phyloP scores from a whole-genome alignment of 2,113 vertebrate species.

The Leptobrachium ailaonicum region DNA sequence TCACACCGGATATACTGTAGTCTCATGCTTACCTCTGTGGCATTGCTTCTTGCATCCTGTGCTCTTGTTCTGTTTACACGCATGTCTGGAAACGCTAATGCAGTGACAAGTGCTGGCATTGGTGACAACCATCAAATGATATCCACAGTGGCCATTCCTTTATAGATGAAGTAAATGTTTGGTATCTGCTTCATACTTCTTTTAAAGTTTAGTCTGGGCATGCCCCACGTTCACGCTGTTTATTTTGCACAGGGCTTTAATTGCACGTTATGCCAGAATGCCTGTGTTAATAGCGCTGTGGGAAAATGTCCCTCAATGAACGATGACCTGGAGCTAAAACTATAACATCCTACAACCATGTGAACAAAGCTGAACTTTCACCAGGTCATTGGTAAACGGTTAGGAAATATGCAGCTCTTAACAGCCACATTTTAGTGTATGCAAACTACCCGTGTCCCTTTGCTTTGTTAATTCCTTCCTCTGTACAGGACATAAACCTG shows the following conservation, averaged over 20 bases:
- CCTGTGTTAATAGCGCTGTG: conserved; percentile 12
- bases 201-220: background rate
- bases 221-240: background rate
- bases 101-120: background rate
- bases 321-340: conserved; percentile 7
- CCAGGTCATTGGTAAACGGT: background rate
- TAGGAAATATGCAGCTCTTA: background rate
- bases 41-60: too few relatives aligned
- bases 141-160: background rate
- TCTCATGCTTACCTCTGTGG: too few relatives aligned
- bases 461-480: too few relatives aligned
- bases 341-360: background rate
- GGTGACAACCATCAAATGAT: background rate
- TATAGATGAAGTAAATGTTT: background rate
- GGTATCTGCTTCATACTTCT: conserved; percentile 11
- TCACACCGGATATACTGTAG: too few relatives aligned
- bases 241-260: conserved; percentile 9
- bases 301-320: conserved; percentile 15
- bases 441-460: too few relatives aligned
- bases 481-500: too few relatives aligned
- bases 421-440: too few relatives aligned
- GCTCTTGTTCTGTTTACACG: too few relatives aligned
- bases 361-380: conserved; percentile 30
- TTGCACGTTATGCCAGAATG: conserved; percentile 16
- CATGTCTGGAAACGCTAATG: background rate